phyloP scores from a whole-genome alignment of 2,888 invertebrate genomes.

The Macrosiphum euphorbiae region DNA sequence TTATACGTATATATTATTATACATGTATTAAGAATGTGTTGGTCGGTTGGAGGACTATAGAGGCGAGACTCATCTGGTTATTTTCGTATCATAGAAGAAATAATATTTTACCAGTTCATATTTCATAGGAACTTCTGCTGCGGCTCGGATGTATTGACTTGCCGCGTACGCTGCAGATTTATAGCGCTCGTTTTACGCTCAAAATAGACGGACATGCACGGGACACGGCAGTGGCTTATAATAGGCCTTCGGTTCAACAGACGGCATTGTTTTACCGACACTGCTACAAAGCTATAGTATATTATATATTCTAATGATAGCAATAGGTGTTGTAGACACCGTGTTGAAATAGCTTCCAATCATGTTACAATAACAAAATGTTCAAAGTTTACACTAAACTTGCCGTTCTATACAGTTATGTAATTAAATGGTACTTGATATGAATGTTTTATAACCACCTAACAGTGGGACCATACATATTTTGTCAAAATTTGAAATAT shows the following conservation, averaged over 20 bases:
- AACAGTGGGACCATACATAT: too few relatives aligned
- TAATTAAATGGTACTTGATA: too few relatives aligned
- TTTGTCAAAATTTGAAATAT: too few relatives aligned
- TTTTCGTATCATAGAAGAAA: constrained; percentile 38
- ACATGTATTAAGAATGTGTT: neutral
- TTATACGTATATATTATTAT: neutral
- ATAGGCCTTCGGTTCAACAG: constrained; percentile 47
- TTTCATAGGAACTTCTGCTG: constrained; percentile 36
- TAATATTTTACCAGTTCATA: constrained; percentile 60
- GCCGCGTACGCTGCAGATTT: constrained; percentile 40
- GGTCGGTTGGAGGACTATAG: neutral
- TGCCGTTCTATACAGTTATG: neutral
- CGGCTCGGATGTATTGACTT: constrained; percentile 24
- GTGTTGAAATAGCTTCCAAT: neutral
- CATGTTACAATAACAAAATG: neutral
- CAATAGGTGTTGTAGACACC: neutral
- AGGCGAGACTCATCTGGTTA: constrained; percentile 3
- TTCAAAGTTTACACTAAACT: neutral
- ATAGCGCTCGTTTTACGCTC: constrained; percentile 51
- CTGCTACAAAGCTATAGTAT: neutral
- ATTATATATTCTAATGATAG: constrained; percentile 15
- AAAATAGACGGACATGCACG: constrained; percentile 52
- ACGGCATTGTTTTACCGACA: constrained; percentile 49
- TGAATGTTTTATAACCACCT: too few relatives aligned
- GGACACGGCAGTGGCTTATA: constrained; percentile 34